Conservation (phyloP, 2,113 vertebrate species). For the Xenus cinereus region DNA sequence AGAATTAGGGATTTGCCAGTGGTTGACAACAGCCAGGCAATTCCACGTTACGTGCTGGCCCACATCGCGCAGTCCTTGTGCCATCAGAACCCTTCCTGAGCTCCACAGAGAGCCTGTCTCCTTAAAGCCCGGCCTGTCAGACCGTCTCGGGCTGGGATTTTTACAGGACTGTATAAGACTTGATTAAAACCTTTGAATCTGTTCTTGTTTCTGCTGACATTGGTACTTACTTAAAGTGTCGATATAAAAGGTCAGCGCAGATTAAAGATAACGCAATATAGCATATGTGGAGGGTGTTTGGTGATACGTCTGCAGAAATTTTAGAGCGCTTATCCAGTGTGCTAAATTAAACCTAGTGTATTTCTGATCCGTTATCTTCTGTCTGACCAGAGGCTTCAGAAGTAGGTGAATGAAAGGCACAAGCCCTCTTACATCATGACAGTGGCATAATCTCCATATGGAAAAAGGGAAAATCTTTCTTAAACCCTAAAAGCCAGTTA, state of each 20-base stretch:
- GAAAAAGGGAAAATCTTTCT: conserved; percentile 56
- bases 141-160: background rate
- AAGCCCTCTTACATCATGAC: background rate
- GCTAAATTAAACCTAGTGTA: background rate
- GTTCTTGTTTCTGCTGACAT: background rate
- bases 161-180: background rate
- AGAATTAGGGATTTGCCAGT: background rate
- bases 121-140: background rate
- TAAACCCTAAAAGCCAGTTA: conserved; percentile 61
- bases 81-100: background rate
- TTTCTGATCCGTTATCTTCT: conserved; percentile 29
- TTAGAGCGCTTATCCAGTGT: background rate
- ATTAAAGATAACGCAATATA: background rate
- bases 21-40: background rate
- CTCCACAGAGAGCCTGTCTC: background rate
- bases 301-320: background rate
- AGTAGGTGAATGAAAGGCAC: conserved; percentile 35
- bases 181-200: background rate
- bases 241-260: background rate
- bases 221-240: background rate
- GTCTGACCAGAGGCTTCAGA: conserved; percentile 40
- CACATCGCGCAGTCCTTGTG: background rate
- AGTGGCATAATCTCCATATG: conserved; percentile 53
- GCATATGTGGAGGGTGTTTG: background rate
- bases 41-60: background rate